phyloP scores from a whole-genome alignment of 2,797 vertebrate genomes.

The Poeciliopsis paucimaculata region DNA sequence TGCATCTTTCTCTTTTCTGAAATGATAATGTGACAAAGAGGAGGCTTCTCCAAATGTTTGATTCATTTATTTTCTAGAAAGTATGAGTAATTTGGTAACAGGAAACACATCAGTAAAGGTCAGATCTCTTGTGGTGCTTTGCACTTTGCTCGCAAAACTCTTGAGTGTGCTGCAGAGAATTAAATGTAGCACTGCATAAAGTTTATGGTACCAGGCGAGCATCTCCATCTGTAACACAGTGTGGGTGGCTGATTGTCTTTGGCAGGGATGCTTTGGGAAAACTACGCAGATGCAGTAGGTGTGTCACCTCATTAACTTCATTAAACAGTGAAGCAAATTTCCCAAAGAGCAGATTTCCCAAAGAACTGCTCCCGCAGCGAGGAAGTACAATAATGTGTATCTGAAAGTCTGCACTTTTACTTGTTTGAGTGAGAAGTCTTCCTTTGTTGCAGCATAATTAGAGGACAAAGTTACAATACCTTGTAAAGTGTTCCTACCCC shows the following conservation, averaged over 20 bases:
- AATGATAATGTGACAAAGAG: not conserved
- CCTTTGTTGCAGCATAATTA: constrained; percentile 39
- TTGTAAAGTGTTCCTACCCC: not conserved
- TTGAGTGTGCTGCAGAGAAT: constrained; percentile 29
- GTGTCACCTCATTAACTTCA: constrained; percentile 74
- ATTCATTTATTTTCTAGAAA: not conserved
- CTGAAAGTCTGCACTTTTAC: constrained; percentile 66
- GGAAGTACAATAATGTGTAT: constrained; percentile 55
- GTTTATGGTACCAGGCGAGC: constrained; percentile 41
- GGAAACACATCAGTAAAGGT: constrained; percentile 39
- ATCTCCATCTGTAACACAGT: constrained; percentile 44
- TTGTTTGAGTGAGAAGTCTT: constrained; percentile 38
- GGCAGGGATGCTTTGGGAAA: constrained; percentile 49
- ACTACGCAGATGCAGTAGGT: constrained; percentile 56
- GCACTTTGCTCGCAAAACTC: constrained; percentile 30
- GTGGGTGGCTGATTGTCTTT: constrained; percentile 50
- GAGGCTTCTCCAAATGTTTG: not conserved
- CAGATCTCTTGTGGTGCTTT: constrained; percentile 27
- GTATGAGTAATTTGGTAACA: constrained; percentile 10
- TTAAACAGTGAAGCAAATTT: constrained; percentile 69
- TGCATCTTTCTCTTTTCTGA: not conserved
- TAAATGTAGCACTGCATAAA: constrained; percentile 38
- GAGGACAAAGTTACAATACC: constrained; percentile 33
- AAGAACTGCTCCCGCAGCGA: constrained; percentile 62
- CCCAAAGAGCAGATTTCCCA: constrained; percentile 64